Conservation (phyloP, 1,140 invertebrate genomes). For the Drosophila grimshawi region DNA sequence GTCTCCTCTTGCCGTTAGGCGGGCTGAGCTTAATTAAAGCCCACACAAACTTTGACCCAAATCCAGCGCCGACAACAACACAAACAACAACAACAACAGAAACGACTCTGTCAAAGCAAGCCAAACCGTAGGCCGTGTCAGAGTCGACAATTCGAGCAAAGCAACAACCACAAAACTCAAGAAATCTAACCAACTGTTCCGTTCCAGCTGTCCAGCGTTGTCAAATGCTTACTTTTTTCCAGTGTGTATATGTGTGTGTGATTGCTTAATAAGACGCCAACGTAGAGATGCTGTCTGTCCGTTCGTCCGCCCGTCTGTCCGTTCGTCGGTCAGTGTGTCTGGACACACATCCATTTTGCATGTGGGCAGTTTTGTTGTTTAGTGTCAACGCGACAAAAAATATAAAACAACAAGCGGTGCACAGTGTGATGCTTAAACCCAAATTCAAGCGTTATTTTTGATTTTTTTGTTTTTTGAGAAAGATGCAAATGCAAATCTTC, state of each 20-base stretch:
- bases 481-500: too few relatives aligned
- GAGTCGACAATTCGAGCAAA: conserved; percentile 23
- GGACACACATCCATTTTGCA: conserved; percentile 59
- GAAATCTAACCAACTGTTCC: conserved; percentile 30
- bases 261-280: conserved; percentile 76
- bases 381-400: conserved; percentile 47
- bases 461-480: not conserved
- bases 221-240: conserved; percentile 44
- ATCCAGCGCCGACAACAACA: conserved; percentile 50
- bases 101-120: conserved; percentile 24
- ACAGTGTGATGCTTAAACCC: conserved; percentile 50
- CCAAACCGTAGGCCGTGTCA: conserved; percentile 47
- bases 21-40: conserved; percentile 65
- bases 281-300: conserved; percentile 41
- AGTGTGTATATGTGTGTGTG: conserved; percentile 35
- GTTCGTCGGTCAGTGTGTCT: conserved; percentile 1
- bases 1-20: conserved; percentile 56
- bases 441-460: conserved; percentile 8
- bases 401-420: not conserved
- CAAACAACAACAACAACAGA: conserved; percentile 22
- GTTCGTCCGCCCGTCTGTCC: conserved; percentile 27
- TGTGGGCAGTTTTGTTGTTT: conserved; percentile 64
- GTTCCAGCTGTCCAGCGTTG: conserved; percentile 42
- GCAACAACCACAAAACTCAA: conserved; percentile 14
- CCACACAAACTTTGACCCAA: conserved; percentile 79